Conservation (phyloP, 1,140 invertebrate species). For the Polyergus mexicanus region DNA sequence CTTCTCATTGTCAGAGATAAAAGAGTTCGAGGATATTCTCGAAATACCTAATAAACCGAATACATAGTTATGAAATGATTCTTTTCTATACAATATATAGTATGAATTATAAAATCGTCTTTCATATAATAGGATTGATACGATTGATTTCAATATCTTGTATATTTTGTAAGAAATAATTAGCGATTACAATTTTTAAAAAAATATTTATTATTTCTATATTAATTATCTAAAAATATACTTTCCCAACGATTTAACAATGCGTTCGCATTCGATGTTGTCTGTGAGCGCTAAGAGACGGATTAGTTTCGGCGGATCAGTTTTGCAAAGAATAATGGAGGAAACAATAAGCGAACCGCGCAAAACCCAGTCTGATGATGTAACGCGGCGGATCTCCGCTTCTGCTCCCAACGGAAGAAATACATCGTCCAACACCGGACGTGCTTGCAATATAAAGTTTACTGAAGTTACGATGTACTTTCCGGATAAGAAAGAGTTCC, state of each 20-base stretch:
- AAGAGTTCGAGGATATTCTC: neutral
- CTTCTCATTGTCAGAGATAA: neutral
- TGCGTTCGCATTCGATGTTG: slow-evolving; percentile 34
- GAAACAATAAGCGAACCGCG: neutral
- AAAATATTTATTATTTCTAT: neutral
- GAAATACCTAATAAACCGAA: neutral
- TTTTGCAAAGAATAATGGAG: slow-evolving; percentile 65
- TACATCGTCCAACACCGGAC: slow-evolving; percentile 61
- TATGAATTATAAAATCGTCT: neutral
- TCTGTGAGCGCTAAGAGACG: slow-evolving; percentile 22
- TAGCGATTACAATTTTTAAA: neutral
- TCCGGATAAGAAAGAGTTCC: slow-evolving; percentile 55
- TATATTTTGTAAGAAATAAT: slow-evolving; percentile 19
- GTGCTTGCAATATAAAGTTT: slow-evolving; percentile 61
- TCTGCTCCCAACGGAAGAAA: slow-evolving; percentile 56
- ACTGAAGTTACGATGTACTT: slow-evolving; percentile 58
- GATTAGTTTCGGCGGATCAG: slow-evolving; percentile 36
- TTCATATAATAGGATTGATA: no score
- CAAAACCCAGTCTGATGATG: neutral
- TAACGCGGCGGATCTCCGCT: neutral
- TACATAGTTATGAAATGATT: neutral
- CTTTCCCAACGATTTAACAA: slow-evolving; percentile 40
- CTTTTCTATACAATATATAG: neutral
- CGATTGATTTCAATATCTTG: neutral
- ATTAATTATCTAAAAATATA: neutral